Conservation (phyloP, 2,888 invertebrate species). For the Vannuccia rotundouncinata region DNA sequence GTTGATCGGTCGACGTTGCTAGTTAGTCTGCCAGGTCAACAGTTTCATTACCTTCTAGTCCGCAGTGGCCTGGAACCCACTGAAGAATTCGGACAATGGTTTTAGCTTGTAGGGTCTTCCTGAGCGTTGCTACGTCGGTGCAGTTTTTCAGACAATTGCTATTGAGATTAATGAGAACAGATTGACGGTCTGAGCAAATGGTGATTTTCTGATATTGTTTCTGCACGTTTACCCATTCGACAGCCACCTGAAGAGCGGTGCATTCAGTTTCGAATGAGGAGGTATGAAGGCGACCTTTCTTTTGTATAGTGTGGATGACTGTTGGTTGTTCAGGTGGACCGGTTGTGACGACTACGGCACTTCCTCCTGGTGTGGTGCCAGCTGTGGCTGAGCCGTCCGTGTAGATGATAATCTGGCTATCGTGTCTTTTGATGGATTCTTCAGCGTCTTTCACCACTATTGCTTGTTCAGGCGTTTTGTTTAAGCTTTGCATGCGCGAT, state of each 20-base stretch:
- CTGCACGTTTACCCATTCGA: background rate
- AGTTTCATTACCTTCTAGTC: background rate
- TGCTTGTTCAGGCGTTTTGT: background rate
- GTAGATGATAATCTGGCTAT: background rate
- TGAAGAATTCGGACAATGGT: background rate
- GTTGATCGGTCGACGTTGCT: no score
- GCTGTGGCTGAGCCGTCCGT: background rate
- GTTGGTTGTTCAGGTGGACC: background rate
- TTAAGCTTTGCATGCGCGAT: background rate
- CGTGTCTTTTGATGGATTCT: background rate
- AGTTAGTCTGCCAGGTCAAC: background rate
- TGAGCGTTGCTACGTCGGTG: background rate
- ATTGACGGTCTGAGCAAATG: background rate
- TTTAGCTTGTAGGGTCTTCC: background rate
- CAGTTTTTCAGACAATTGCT: background rate
- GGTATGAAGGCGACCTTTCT: background rate
- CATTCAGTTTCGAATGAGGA: background rate
- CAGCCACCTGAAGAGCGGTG: background rate
- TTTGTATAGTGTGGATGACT: background rate
- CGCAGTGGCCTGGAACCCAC: background rate
- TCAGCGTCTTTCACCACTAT: background rate
- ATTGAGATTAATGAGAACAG: background rate
- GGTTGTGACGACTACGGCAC: background rate
- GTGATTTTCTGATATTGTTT: background rate
- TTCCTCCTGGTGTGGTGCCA: background rate